Base-by-base conservation (phyloP, 1,140 invertebrate genomes). In the Pararge aegeria region DNA sequence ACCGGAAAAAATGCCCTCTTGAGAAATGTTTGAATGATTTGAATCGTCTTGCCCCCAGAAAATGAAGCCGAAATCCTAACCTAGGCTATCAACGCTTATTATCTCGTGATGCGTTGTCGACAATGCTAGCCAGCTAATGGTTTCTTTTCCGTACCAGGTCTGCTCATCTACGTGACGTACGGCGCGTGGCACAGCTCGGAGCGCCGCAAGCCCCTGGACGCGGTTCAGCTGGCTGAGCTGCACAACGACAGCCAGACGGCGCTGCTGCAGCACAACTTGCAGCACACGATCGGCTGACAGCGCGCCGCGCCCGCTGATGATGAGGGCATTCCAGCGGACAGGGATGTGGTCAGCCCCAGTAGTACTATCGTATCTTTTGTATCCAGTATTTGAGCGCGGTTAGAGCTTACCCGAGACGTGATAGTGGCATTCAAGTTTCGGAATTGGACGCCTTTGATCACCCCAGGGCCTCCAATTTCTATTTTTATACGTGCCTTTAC, bases 101-200 rank as follows among this genome's bases (percentile, higher is more conserved):
- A n/a, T n/a, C n/a, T n/a, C n/a, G n/a, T n/a, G n/a, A n/a, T n/a
- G n/a, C n/a, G n/a, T n/a, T n/a, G n/a, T n/a, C n/a, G n/a, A n/a
- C n/a, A n/a, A n/a, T n/a, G n/a, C n/a, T n/a, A 7, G 24, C 7
- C 24, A 24, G n/a, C 7, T 24, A 24, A 24, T 4, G 24, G 12
- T 37, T 37, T 3, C 13, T 37, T 13, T 10, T 16, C 21, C 21
- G 18, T 72, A 55, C 12, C 69, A 92, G 91, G 92, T 68, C 76
- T 93, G 27, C 48, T 92, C 1, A 93, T 93, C 54, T 93, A 93
- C 72, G 75, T 91, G 7, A 80, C 87, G 2, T 93, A 93, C 73
- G 91, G 92, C 46, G 83, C 91, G 13, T 92, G 92, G 81, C 89
- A 93, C 73, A 93, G 92, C 57, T 84, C 79, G 7, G 91, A 92